phyloP scores from a whole-genome alignment of 2,113 vertebrate species.

The Panthera leo region DNA sequence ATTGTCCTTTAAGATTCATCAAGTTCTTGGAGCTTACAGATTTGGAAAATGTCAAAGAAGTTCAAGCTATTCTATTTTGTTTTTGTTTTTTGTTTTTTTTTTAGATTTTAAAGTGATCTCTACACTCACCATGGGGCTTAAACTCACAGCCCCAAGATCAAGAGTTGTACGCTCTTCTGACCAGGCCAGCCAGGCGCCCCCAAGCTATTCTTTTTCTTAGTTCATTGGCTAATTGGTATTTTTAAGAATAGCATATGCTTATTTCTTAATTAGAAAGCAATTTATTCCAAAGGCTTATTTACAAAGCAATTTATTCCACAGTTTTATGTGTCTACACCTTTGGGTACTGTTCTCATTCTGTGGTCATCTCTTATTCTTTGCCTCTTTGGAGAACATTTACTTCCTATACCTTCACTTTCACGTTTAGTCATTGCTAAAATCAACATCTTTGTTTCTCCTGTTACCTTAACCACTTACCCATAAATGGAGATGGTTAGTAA shows the following conservation, averaged over 20 bases:
- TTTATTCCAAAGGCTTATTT: background rate
- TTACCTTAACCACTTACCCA: slow-evolving; percentile 39
- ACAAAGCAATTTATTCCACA: background rate
- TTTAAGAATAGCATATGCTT: background rate
- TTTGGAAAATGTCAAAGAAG: slow-evolving; percentile 40
- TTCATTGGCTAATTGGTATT: background rate
- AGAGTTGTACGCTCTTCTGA: no score
- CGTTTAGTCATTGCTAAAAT: slow-evolving; percentile 40
- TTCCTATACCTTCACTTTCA: slow-evolving; percentile 50
- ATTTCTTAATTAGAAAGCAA: background rate
- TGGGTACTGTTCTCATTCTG: background rate
- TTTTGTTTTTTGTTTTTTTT: no score
- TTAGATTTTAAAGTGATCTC: no score
- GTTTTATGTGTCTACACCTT: background rate
- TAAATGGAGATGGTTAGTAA: slow-evolving; percentile 35
- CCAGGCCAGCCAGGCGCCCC: no score
- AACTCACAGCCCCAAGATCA: no score
- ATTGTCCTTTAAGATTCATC: slow-evolving; percentile 22
- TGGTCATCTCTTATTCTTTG: background rate
- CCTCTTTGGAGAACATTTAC: background rate
- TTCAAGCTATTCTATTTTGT: background rate
- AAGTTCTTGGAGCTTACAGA: slow-evolving; percentile 10
- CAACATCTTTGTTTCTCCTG: background rate
- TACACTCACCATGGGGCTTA: no score
- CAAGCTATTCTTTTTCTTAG: slow-evolving; percentile 1